phyloP scores from a whole-genome alignment of 2,888 invertebrate genomes.

The Tipula unca region DNA sequence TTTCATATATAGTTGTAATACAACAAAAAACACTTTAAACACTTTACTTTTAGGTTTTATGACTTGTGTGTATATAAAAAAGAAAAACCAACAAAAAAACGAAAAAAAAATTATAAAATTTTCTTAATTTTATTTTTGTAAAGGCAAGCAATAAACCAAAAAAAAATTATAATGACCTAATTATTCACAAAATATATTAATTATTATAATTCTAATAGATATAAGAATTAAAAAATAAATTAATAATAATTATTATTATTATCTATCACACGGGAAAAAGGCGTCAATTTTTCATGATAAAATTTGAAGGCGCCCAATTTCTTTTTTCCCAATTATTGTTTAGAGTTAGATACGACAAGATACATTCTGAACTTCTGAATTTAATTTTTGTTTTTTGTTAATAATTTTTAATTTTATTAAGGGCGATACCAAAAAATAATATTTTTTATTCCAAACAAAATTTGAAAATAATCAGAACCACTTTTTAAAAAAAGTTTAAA shows the following conservation, averaged over 20 bases:
- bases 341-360: constrained; percentile 23
- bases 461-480: neutral
- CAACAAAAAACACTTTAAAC: neutral
- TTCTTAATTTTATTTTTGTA: neutral
- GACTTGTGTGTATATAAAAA: constrained; percentile 8
- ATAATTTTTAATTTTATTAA: neutral
- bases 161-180: neutral
- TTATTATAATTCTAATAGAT: neutral
- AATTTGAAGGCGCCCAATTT: constrained; percentile 25
- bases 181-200: constrained; percentile 9
- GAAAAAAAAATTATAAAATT: neutral
- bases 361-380: neutral
- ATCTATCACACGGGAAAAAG: constrained; percentile 20
- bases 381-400: neutral
- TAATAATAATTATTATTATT: neutral
- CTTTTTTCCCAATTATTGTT: constrained; percentile 23
- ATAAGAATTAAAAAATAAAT: neutral
- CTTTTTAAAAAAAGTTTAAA: constrained; percentile 1
- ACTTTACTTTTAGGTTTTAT: neutral
- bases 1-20: neutral
- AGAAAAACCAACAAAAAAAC: neutral
- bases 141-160: neutral
- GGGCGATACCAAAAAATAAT: neutral
- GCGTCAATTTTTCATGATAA: constrained; percentile 22
- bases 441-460: neutral